Percentiles rank a stretch among this genome's conserved stretches.
phyloP scores from a whole-genome alignment of 2,888 invertebrate genomes.

The Drosophila mulleri region DNA sequence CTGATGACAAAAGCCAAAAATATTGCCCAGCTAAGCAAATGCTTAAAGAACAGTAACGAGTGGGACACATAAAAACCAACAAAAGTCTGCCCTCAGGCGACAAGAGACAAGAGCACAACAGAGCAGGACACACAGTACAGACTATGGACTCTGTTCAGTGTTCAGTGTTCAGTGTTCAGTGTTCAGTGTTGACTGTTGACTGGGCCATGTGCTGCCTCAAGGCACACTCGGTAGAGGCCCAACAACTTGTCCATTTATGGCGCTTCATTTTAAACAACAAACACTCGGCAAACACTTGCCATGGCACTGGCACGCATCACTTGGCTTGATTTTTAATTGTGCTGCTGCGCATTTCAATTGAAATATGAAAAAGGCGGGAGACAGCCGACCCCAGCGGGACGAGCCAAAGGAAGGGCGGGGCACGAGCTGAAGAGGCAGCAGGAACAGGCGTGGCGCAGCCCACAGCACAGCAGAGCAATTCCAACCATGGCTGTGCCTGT shows the following conservation, averaged over 20 bases:
- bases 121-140: constrained; percentile 17
- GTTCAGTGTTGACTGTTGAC: constrained; percentile 47
- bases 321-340: constrained; percentile 69
- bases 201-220: constrained; percentile 61
- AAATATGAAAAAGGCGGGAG: constrained; percentile 57
- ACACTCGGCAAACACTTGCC: constrained; percentile 62
- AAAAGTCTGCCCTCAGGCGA: constrained; percentile 53
- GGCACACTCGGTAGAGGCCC: constrained; percentile 34
- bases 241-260: constrained; percentile 66
- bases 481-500: constrained; percentile 30
- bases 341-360: constrained; percentile 69
- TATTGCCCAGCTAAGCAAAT: constrained; percentile 58
- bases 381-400: constrained; percentile 38
- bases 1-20: constrained; percentile 54
- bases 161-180: constrained; percentile 35
- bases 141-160: constrained; percentile 37
- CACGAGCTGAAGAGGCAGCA: neutral
- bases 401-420: constrained; percentile 26
- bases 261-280: constrained; percentile 66
- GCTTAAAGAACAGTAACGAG: constrained; percentile 45
- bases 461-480: constrained; percentile 9
- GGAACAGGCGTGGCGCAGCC: constrained; percentile 3
- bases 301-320: constrained; percentile 61
- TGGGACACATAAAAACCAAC: constrained; percentile 49
- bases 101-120: constrained; percentile 43